Evolutionary conservation across 2,888 invertebrate genomes (phyloP).

Genomic region (Belgica antarctica): DNA sequence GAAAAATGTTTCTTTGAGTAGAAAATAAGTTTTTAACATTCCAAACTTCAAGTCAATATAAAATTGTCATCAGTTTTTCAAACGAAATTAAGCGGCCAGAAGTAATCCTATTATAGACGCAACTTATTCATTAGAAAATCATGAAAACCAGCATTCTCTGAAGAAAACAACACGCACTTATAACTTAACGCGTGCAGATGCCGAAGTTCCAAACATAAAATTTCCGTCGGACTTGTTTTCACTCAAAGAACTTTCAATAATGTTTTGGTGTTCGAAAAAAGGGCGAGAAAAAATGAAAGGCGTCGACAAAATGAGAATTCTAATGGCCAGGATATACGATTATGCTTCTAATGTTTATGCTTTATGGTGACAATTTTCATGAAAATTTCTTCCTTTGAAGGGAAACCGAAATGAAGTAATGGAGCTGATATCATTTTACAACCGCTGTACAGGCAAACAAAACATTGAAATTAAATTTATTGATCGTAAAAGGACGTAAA

Average conservation of each 20-base stretch:
- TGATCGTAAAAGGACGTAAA: conserved; percentile 41
- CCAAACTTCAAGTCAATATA: no score
- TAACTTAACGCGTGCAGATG: no score
- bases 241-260: neutral
- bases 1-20: no score
- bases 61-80: no score
- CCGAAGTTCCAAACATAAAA: neutral
- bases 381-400: conserved; percentile 11
- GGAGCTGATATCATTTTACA: conserved; percentile 14
- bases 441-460: conserved; percentile 35
- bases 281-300: neutral
- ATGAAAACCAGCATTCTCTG: neutral
- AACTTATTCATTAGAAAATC: no score
- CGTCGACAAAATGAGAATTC: neutral
- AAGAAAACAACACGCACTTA: neutral
- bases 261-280: neutral
- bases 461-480: conserved; percentile 43
- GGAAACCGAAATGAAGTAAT: conserved; percentile 10
- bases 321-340: conserved; percentile 1
- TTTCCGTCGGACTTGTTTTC: neutral
- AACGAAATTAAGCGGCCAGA: no score
- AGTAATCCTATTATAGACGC: no score
- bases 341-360: conserved; percentile 1
- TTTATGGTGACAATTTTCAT: conserved; percentile 27
- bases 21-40: no score